phyloP scores from a whole-genome alignment of 1,140 invertebrate species.

The Camponotus pennsylvanicus region DNA sequence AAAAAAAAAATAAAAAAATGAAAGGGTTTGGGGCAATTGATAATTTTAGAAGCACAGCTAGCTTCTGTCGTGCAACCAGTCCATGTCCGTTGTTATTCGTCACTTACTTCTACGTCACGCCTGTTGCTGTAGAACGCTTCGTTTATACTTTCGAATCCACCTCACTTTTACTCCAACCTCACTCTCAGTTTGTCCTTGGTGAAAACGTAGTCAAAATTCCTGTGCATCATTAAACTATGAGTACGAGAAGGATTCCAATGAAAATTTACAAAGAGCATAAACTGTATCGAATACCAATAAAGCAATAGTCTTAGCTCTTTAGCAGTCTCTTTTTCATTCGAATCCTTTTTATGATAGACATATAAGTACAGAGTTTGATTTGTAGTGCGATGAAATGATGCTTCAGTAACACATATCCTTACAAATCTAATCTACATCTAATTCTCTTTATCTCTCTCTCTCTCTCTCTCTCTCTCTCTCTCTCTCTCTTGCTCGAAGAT shows the following conservation, averaged over 20 bases:
- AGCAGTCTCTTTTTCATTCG: conserved; percentile 68
- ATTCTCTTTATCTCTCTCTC: background rate
- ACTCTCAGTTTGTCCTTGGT: conserved; percentile 84
- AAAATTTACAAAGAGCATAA: conserved; percentile 64
- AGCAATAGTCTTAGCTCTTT: background rate
- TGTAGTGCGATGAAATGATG: conserved; percentile 29
- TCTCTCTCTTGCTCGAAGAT: background rate
- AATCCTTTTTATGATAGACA: conserved; percentile 70
- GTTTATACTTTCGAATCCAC: conserved; percentile 83
- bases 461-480: background rate
- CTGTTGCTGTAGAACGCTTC: conserved; percentile 81
- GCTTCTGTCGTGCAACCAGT: conserved; percentile 84
- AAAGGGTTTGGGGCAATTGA: conserved; percentile 76
- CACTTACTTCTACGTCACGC: conserved; percentile 84
- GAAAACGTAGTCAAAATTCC: conserved; percentile 85
- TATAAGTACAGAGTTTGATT: conserved; percentile 41
- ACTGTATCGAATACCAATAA: background rate
- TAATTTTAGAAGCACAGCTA: conserved; percentile 83
- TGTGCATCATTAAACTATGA: conserved; percentile 84
- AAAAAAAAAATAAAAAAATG: conserved; percentile 67
- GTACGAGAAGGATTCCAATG: conserved; percentile 78
- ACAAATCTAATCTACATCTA: conserved; percentile 23
- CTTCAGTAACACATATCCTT: conserved; percentile 5
- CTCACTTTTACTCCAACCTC: conserved; percentile 85
- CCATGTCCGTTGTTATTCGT: conserved; percentile 80